Conservation (phyloP, 2,888 invertebrate species). For the Phasia obesa region DNA sequence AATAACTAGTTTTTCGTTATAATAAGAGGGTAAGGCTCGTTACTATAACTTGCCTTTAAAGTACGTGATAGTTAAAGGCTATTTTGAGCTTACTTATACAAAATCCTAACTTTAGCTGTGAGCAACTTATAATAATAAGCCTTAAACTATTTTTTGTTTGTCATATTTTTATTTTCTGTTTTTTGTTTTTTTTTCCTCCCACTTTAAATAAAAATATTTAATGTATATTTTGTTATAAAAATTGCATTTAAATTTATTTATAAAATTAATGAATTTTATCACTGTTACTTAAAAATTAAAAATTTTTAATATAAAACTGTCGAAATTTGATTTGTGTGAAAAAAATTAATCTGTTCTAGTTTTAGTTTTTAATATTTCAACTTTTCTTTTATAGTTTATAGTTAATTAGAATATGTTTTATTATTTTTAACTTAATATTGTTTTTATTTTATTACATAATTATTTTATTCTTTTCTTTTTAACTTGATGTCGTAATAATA, state of each 20-base stretch:
- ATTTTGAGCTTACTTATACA: too few relatives aligned
- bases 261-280: conserved; percentile 13
- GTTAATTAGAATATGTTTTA: conserved; percentile 27
- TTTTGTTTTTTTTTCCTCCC: too few relatives aligned
- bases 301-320: conserved; percentile 41
- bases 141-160: neutral
- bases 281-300: conserved; percentile 34
- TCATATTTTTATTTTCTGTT: conserved; percentile 1
- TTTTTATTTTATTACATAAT: neutral
- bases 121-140: too few relatives aligned
- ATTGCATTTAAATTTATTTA: conserved; percentile 58
- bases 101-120: too few relatives aligned
- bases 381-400: conserved; percentile 10
- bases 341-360: neutral
- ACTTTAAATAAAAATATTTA: conserved; percentile 26
- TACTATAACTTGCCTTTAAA: too few relatives aligned
- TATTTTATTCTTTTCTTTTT: conserved; percentile 14
- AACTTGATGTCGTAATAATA: conserved; percentile 8
- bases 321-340: conserved; percentile 14
- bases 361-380: conserved; percentile 18
- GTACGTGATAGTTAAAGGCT: too few relatives aligned
- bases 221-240: conserved; percentile 70
- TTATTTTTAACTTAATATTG: conserved; percentile 11
- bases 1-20: too few relatives aligned
- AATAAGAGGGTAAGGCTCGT: too few relatives aligned